Percentiles rank a stretch among this genome's conserved stretches.
Evolutionary conservation across 2,113 vertebrate species (phyloP).

Genomic region (Leiothrix lutea): DNA sequence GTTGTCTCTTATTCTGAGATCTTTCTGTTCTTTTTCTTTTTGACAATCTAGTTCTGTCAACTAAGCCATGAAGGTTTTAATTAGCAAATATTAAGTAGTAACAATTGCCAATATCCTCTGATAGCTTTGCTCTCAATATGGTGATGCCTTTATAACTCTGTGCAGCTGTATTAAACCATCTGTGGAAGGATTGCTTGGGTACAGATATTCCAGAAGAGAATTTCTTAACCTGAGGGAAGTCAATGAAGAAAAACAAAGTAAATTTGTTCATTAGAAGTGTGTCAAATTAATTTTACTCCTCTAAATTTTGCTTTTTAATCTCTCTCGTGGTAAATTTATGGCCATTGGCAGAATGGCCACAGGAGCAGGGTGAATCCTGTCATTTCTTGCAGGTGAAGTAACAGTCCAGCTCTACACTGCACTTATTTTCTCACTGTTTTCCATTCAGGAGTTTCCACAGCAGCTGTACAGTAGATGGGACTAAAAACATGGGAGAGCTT

Average conservation of each 20-base stretch:
- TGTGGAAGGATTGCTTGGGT: neutral
- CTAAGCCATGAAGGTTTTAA: neutral
- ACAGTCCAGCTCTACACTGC: neutral
- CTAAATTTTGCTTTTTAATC: neutral
- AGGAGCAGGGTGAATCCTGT: neutral
- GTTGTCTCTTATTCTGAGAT: neutral
- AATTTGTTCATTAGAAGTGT: neutral
- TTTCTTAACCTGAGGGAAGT: neutral
- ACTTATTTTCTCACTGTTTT: neutral
- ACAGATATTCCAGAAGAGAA: neutral
- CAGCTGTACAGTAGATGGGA: neutral
- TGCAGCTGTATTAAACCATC: neutral
- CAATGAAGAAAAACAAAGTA: neutral
- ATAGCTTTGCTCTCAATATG: neutral
- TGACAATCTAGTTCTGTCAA: neutral
- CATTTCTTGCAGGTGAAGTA: neutral
- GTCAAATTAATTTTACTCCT: neutral
- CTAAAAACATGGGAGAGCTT: neutral
- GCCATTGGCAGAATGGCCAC: neutral
- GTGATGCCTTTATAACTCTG: neutral
- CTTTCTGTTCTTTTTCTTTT: slow-evolving; percentile 21
- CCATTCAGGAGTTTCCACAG: neutral
- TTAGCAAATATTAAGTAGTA: neutral
- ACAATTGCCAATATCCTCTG: neutral
- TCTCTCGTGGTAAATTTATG: neutral